These are phyloP conservation scores for Oxygymnocypris stewartii DNA, from an alignment of 2,113 vertebrate genomes.

Conservation along the genomic window DNA sequence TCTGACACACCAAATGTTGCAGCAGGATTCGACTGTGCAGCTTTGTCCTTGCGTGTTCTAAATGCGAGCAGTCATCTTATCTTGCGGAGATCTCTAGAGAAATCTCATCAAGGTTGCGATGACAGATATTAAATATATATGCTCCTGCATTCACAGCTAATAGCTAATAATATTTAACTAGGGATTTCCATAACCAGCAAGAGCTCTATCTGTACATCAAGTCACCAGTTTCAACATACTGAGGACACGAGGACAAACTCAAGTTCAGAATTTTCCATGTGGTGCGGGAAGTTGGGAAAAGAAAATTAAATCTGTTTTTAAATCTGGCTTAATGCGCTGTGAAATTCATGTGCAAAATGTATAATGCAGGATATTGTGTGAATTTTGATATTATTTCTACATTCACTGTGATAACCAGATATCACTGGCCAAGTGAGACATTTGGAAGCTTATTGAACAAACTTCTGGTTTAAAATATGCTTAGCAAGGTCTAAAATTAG, in stretches of 20 bases:
- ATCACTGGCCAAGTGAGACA: not conserved
- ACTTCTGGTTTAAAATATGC: not conserved
- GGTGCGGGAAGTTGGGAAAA: not conserved
- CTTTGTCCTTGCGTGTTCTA: not conserved
- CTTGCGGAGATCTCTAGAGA: not conserved
- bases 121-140: constrained; percentile 36
- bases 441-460: not conserved
- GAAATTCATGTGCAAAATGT: not conserved
- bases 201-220: not conserved
- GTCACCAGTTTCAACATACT: not conserved
- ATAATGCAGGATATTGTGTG: not conserved
- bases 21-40: not conserved
- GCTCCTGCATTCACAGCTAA: constrained; percentile 11
- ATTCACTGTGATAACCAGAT: not conserved
- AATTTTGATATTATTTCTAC: not conserved
- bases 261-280: constrained; percentile 23
- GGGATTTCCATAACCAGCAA: constrained; percentile 36
- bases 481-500: not conserved
- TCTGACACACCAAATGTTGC: not conserved
- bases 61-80: not conserved
- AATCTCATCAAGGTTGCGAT: constrained; percentile 20
- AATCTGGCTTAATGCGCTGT: not conserved
- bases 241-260: constrained; percentile 3
- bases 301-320: constrained; percentile 17
- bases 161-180: constrained; percentile 43